A percentile compares a stretch with the other conserved stretches of the same genome.
Conservation (phyloP, 2,797 vertebrate species). For the Huso huso region DNA sequence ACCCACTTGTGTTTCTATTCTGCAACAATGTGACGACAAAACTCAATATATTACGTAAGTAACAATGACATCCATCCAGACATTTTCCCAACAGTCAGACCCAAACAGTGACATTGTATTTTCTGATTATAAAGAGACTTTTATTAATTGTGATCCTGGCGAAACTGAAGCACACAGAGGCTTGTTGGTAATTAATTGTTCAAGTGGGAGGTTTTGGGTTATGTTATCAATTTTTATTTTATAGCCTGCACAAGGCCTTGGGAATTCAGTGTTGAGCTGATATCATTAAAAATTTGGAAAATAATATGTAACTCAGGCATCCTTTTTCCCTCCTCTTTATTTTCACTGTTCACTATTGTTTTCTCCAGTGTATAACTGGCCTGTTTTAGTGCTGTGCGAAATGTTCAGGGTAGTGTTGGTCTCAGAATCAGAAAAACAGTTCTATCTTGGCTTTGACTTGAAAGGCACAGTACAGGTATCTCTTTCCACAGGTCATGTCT, state of each 20-base stretch:
- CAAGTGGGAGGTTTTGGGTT: constrained; percentile 60
- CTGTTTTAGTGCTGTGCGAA: constrained; percentile 8
- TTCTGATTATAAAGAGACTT: no score
- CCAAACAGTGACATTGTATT: no score
- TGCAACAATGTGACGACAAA: no score
- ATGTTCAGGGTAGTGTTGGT: background rate
- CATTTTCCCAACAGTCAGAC: no score
- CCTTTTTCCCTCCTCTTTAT: constrained; percentile 35
- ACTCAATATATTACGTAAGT: no score
- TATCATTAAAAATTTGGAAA: constrained; percentile 49
- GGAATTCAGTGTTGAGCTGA: constrained; percentile 51
- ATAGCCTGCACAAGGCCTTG: constrained; percentile 50
- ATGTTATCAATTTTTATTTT: constrained; percentile 66
- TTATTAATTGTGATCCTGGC: no score
- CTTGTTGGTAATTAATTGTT: constrained; percentile 57
- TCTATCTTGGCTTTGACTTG: no score
- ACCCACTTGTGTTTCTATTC: no score
- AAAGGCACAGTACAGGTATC: no score
- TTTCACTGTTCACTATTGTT: constrained; percentile 25
- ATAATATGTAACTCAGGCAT: constrained; percentile 53
- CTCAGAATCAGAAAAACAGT: background rate
- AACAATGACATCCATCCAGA: no score
- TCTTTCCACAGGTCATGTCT: no score
- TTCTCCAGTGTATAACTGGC: constrained; percentile 11
- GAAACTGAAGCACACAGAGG: constrained; percentile 44